phyloP scores from a whole-genome alignment of 1,140 invertebrate genomes.

The Ostrea edulis region DNA sequence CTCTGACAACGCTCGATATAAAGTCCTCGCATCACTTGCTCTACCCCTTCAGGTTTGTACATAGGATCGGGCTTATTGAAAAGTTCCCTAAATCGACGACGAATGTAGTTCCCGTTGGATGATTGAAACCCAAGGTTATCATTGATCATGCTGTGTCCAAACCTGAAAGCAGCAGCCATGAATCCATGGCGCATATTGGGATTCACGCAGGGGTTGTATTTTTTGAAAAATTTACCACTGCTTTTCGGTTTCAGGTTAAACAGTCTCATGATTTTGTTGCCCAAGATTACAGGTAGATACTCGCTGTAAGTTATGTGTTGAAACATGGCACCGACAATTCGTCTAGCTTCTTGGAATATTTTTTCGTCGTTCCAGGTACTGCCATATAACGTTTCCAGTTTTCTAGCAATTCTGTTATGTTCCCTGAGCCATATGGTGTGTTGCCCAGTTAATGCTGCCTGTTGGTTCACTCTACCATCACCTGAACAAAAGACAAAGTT shows the following conservation, averaged over 20 bases:
- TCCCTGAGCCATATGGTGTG: conserved; percentile 31
- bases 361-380: conserved; percentile 95
- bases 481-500: neutral
- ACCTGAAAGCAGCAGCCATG: conserved; percentile 28
- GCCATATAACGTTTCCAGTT: neutral
- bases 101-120: neutral
- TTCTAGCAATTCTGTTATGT: conserved; percentile 35
- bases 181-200: neutral
- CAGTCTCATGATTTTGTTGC: neutral
- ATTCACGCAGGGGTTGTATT: conserved; percentile 9
- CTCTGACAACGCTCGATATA: neutral
- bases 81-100: neutral
- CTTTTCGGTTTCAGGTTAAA: neutral
- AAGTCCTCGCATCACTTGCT: neutral
- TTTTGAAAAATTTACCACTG: neutral
- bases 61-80: neutral
- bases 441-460: neutral
- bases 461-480: neutral
- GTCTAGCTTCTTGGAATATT: conserved; percentile 91
- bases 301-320: conserved; percentile 92
- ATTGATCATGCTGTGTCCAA: conserved; percentile 41
- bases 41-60: neutral
- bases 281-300: conserved; percentile 89
- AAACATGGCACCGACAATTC: conserved; percentile 88
- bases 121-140: neutral